Base-by-base conservation (phyloP, 2,113 vertebrate genomes). In the Tinamus guttatus region DNA sequence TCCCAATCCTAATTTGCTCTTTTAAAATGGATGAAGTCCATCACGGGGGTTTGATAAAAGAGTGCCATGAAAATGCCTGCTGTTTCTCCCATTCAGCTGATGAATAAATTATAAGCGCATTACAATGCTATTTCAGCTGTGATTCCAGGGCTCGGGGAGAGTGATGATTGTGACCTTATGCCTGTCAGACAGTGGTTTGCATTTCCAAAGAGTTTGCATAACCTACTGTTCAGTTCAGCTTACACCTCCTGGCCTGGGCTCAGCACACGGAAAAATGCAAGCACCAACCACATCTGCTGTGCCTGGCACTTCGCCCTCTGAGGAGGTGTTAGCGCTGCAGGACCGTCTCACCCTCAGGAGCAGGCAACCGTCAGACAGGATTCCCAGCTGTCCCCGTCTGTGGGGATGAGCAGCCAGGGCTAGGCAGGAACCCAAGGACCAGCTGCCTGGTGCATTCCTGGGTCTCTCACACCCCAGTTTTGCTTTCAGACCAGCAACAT, bases 81-180 rank as follows among this genome's bases (percentile, higher is more conserved):
- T 93, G 80, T 62, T 81, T 38, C 76, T 91, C 71, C 60, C 49
- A 43, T 95, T 93, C 85, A 94, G 34, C 30, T 86, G 79, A 90
- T 94, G 85, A 96, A 97, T 97, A 95, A 95, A 96, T 96, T 94
- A 95, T 89, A 94, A 93, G n/a, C 5, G 2, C 60, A 83, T 93
- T 94, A 91, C 82, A 94, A 90, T 94, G 56, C 85, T 88, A 88
- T 91, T 95, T 93, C 87, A 85, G 85, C 90, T 95, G 93, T 96
- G 94, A 95, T 96, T 96, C 87, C 41, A 81, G 69, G 82, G 80
- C 25, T 32, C 54, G 56, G 60, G 25, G 76, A 96, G 32, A 74
- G 59, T 85, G 79, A 80, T 0, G 11, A 51, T 71, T 83, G 41
- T 90, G 94, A 90, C 85, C 76, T 85, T 83, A 81, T 78, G 74